phyloP scores from a whole-genome alignment of 1,140 invertebrate genomes.

The Calephelis virginiensis region DNA sequence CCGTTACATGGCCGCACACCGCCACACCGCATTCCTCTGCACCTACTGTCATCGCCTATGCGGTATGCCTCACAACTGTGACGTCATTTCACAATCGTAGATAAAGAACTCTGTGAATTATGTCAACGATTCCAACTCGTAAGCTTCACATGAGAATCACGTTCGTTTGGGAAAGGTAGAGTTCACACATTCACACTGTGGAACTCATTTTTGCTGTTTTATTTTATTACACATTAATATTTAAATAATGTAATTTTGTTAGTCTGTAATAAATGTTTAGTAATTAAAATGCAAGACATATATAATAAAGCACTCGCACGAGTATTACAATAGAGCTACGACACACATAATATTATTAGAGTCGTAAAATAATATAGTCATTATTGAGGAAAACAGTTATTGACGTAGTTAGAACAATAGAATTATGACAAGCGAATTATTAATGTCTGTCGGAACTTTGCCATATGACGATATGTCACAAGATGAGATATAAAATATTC shows the following conservation, averaged over 20 bases:
- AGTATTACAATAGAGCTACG: not conserved
- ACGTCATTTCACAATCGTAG: slow-evolving; percentile 36
- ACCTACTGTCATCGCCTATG: slow-evolving; percentile 34
- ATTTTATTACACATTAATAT: slow-evolving; percentile 3
- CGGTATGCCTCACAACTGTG: slow-evolving; percentile 27
- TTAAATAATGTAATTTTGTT: slow-evolving; percentile 10
- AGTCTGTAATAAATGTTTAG: not conserved
- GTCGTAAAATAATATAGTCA: slow-evolving; percentile 1
- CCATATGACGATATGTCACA: not conserved
- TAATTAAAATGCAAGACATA: slow-evolving; percentile 7
- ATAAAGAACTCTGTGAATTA: slow-evolving; percentile 27
- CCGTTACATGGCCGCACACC: slow-evolving; percentile 43
- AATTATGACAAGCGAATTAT: slow-evolving; percentile 9
- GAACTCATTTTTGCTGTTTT: not conserved
- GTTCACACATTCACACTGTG: slow-evolving; percentile 10
- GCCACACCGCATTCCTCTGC: slow-evolving; percentile 42
- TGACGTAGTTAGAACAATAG: slow-evolving; percentile 14
- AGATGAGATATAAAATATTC: slow-evolving; percentile 1
- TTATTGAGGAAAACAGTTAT: slow-evolving; percentile 9
- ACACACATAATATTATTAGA: slow-evolving; percentile 8
- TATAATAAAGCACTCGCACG: not conserved
- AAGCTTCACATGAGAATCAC: slow-evolving; percentile 18
- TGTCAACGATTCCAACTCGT: slow-evolving; percentile 9
- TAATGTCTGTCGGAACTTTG: slow-evolving; percentile 1
- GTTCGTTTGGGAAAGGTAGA: slow-evolving; percentile 4